Conservation (phyloP, 2,888 invertebrate species). For the Apomyelois bistriatella region DNA sequence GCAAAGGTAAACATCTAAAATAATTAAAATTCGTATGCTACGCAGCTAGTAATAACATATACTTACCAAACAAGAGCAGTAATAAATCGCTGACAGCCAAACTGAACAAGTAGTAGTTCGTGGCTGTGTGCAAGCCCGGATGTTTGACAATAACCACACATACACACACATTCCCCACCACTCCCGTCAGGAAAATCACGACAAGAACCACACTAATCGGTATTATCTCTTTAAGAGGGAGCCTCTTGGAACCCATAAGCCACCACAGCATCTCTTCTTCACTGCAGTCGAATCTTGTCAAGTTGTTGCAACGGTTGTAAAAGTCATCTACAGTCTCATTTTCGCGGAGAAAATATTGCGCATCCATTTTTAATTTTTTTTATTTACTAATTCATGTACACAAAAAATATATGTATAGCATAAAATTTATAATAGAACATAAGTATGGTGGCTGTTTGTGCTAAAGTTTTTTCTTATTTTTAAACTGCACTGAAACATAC, state of each 20-base stretch:
- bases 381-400: neutral
- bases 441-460: neutral
- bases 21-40: too few relatives aligned
- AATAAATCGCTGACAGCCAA: slow-evolving; percentile 92
- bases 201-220: slow-evolving; percentile 86
- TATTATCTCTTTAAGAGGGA: slow-evolving; percentile 78
- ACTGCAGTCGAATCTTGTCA: slow-evolving; percentile 77
- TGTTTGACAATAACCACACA: slow-evolving; percentile 92
- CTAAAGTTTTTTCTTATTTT: too few relatives aligned
- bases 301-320: slow-evolving; percentile 67
- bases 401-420: neutral
- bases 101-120: slow-evolving; percentile 95
- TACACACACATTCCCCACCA: slow-evolving; percentile 91
- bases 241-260: slow-evolving; percentile 81
- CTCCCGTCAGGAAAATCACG: slow-evolving; percentile 89
- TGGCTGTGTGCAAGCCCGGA: slow-evolving; percentile 91
- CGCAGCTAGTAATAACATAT: neutral
- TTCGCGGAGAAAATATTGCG: slow-evolving; percentile 43
- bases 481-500: too few relatives aligned
- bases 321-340: slow-evolving; percentile 67
- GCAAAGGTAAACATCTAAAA: too few relatives aligned
- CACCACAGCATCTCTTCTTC: slow-evolving; percentile 80
- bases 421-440: neutral
- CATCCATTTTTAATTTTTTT: slow-evolving; percentile 37
- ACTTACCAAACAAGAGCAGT: slow-evolving; percentile 89